Base-by-base conservation (phyloP, 1,140 invertebrate genomes). In the Euura lappo region DNA sequence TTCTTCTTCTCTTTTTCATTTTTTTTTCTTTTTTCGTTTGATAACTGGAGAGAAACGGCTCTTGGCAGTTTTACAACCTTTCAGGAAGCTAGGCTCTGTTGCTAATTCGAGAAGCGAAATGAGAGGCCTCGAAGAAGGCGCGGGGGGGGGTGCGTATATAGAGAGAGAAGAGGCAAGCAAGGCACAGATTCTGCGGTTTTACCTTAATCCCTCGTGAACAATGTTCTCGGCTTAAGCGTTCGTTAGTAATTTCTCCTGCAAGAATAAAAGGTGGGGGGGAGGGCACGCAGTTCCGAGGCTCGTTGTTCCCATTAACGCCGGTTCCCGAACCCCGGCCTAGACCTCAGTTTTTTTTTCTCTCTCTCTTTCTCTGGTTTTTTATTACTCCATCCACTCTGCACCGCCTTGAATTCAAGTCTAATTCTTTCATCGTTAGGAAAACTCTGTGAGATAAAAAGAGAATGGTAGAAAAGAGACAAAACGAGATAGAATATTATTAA, bases 161-260 rank as follows among this genome's bases (percentile, higher is more conserved):
- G 28, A 3, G 66, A 68, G 4, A 28, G 42, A 11, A 8, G 1
- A 3, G 66, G 66, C 13, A 44, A 68, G 66, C 51, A 11, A 8
- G 5, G 51, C 8, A 60, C 51, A 60, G 66, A 68, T 68, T 68
- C 66, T 44, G 66, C 66, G 66, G 66, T 68, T 68, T 68, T 68
- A 68, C 28, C 66, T 42, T 68, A 68, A 68, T 68, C 66, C 66
- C 66, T 44, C 66, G 66, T 68, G 66, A 68, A 68, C 66, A 68
- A 68, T 68, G 28, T 68, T 68, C 66, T 44, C 66, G 66, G 66
- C 66, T 68, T 68, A 8, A 68, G 44, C 66, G 66, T 68, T 68
- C 66, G 44, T 68, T 68, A 68, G 65, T 75, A 75, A 75, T 73
- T 72, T 70, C 73, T 74, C 73, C 73, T 74, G 67, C 72, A 6